Percentiles rank a stretch among this genome's conserved stretches.
Evolutionary conservation across 2,113 vertebrate species (phyloP).

Genomic region (Corythornis vintsioides): DNA sequence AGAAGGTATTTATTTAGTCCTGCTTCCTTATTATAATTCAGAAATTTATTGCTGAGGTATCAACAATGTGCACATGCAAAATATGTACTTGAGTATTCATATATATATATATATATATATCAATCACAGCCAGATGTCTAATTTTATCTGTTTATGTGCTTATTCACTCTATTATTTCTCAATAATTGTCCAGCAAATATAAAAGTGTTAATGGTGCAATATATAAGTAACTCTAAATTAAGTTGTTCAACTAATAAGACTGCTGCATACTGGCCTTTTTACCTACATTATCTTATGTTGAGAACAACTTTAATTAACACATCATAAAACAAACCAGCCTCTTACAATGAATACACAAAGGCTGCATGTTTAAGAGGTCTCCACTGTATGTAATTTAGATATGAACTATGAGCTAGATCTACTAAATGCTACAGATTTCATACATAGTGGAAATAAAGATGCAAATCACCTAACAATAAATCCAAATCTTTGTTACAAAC

Average conservation of each 20-base stretch:
- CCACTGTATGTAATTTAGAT: slow-evolving; percentile 35
- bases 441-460: slow-evolving; percentile 66
- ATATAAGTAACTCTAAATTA: background rate
- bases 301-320: slow-evolving; percentile 55
- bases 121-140: background rate
- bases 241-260: slow-evolving; percentile 48
- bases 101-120: background rate
- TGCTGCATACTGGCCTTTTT: background rate
- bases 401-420: background rate
- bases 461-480: slow-evolving; percentile 73
- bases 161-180: background rate
- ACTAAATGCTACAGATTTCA: slow-evolving; percentile 33
- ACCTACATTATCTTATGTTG: background rate
- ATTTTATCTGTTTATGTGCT: background rate
- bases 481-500: slow-evolving; percentile 63
- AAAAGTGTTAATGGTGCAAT: background rate
- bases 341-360: slow-evolving; percentile 38
- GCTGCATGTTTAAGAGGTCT: slow-evolving; percentile 49
- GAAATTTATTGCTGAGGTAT: background rate
- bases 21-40: background rate
- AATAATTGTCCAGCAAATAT: background rate
- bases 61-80: background rate
- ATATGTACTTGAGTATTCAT: background rate
- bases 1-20: background rate
- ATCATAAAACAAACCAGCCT: slow-evolving; percentile 59